Conservation (phyloP, 2,888 invertebrate genomes). For the Tipula vernalis region DNA sequence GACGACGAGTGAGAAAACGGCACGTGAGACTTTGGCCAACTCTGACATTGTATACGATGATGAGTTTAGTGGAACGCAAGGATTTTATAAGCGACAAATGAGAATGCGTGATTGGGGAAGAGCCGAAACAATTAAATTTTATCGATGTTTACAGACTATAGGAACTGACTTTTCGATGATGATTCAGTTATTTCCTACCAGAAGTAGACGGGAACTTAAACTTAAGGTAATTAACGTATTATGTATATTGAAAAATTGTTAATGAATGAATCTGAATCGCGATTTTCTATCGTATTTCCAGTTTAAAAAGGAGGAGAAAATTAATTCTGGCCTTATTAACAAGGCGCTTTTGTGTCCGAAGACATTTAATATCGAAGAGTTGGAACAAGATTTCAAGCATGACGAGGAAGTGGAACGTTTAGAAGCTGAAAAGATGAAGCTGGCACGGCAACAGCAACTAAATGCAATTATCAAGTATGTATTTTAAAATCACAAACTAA, state of each 20-base stretch:
- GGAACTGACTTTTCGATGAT: constrained; percentile 91
- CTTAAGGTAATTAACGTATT: constrained; percentile 43
- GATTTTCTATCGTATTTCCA: constrained; percentile 21
- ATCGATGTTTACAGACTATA: constrained; percentile 73
- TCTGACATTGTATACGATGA: constrained; percentile 54
- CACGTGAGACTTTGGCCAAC: constrained; percentile 49
- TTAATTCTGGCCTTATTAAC: constrained; percentile 59
- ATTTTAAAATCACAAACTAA: neutral
- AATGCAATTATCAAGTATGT: neutral
- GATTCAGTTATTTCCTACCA: constrained; percentile 65
- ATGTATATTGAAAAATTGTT: neutral
- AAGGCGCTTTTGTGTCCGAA: constrained; percentile 58
- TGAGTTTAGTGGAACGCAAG: constrained; percentile 36
- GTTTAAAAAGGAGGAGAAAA: constrained; percentile 82
- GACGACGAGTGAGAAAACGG: constrained; percentile 49
- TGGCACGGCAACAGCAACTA: neutral
- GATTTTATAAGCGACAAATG: constrained; percentile 52
- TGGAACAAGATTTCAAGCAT: constrained; percentile 42
- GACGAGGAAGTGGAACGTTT: constrained; percentile 31
- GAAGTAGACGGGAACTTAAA: constrained; percentile 73
- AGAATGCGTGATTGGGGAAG: constrained; percentile 63
- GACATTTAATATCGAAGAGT: constrained; percentile 51
- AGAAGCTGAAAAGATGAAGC: neutral
- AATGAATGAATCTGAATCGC: neutral
- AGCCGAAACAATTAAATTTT: constrained; percentile 79